Evolutionary conservation across 2,888 invertebrate species (phyloP).

Genomic region (Calliopum simillimum): DNA sequence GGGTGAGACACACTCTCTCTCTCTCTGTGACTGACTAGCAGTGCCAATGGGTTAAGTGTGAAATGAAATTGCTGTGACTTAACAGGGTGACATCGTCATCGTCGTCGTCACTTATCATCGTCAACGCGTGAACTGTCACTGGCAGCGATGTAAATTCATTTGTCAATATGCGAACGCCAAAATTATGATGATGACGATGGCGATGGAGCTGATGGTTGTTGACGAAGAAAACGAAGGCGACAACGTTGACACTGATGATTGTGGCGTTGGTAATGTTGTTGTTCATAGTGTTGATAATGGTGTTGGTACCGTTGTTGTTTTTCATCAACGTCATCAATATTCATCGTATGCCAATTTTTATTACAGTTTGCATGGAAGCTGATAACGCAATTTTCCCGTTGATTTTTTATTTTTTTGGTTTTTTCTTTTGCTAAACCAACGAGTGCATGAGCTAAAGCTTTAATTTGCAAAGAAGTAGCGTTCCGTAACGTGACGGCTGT

Average conservation of each 20-base stretch:
- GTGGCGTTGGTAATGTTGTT: background rate
- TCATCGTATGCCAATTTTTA: no score
- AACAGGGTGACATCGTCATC: background rate
- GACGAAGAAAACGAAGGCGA: background rate
- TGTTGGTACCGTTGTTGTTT: no score
- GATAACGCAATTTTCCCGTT: no score
- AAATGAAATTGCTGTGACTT: background rate
- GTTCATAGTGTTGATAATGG: no score
- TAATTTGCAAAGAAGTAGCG: no score
- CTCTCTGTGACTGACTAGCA: no score
- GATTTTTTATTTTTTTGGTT: no score
- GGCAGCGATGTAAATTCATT: slow-evolving; percentile 34
- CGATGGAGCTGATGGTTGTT: background rate
- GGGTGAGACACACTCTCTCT: background rate
- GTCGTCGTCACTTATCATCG: slow-evolving; percentile 25
- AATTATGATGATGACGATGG: slow-evolving; percentile 25
- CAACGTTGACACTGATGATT: background rate
- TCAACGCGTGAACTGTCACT: slow-evolving; percentile 20
- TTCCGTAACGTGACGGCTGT: no score
- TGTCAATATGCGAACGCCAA: slow-evolving; percentile 33
- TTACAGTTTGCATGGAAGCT: no score
- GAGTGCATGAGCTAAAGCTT: no score
- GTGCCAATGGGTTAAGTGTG: slow-evolving; percentile 2
- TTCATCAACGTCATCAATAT: no score
- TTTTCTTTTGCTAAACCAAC: no score